Evolutionary conservation across 1,140 invertebrate genomes (phyloP).

Genomic region (Anagrus nilaparvatae): DNA sequence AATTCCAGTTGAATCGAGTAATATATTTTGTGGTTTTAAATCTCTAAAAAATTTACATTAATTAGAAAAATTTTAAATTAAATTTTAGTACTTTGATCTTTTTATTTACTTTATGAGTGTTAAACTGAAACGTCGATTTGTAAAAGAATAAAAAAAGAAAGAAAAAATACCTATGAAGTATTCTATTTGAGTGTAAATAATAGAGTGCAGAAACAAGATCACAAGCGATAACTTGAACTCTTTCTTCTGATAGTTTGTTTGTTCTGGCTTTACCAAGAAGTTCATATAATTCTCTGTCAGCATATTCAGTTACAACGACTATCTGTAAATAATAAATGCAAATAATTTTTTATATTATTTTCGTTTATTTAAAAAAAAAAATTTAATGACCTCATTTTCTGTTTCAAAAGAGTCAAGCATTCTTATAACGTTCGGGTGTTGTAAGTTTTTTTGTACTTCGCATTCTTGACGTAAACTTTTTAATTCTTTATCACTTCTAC

Average conservation of each 20-base stretch:
- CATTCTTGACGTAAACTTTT: constrained; percentile 81
- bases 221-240: constrained; percentile 66
- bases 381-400: constrained; percentile 58
- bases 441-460: constrained; percentile 79
- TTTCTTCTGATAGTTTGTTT: constrained; percentile 50
- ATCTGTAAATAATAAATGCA: constrained; percentile 42
- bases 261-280: constrained; percentile 64
- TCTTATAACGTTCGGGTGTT: constrained; percentile 91
- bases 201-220: constrained; percentile 86
- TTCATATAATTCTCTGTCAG: constrained; percentile 70
- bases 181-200: constrained; percentile 86
- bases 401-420: constrained; percentile 95
- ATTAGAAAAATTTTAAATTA: neutral
- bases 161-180: constrained; percentile 62
- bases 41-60: constrained; percentile 50
- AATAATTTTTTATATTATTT: too few relatives aligned
- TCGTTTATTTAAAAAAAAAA: constrained; percentile 10
- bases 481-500: constrained; percentile 66
- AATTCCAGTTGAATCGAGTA: constrained; percentile 67
- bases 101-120: constrained; percentile 2
- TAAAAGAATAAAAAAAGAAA: constrained; percentile 1
- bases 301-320: constrained; percentile 83
- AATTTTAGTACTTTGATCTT: neutral
- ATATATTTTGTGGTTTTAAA: constrained; percentile 91
- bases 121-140: neutral